Evolutionary conservation across 2,797 vertebrate species (phyloP).

Genomic region (Crocodylus rhombifer): DNA sequence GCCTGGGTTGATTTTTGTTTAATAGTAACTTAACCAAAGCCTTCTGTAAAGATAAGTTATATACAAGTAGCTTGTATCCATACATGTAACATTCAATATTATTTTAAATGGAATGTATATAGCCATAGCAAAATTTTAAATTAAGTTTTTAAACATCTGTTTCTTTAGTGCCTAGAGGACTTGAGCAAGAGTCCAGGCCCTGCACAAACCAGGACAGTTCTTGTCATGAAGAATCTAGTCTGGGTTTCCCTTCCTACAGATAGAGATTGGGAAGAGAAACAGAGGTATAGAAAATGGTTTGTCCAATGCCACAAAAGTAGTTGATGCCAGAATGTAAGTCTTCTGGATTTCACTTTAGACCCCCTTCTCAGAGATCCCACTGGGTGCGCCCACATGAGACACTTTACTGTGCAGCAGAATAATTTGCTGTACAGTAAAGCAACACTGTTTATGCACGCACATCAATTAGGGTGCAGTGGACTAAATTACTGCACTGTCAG

Average conservation of each 20-base stretch:
- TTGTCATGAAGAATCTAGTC: not conserved
- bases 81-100: fast-evolving
- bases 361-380: not conserved
- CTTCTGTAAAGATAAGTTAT: not conserved
- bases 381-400: no score
- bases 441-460: no score
- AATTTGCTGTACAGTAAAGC: no score
- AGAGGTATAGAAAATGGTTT: not conserved
- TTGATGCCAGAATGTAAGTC: not conserved
- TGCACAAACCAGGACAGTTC: not conserved
- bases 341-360: not conserved
- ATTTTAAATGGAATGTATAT: not conserved
- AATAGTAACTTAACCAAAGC: not conserved
- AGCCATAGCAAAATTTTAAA: not conserved
- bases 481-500: no score
- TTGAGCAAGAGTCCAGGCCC: not conserved
- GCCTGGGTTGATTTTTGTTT: not conserved
- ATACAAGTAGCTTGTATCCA: fast-evolving
- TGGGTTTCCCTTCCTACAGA: not conserved
- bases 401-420: no score
- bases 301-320: not conserved
- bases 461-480: no score
- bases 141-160: not conserved
- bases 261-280: not conserved
- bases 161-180: not conserved